Percentiles rank a stretch among this genome's conserved stretches.
These are phyloP conservation scores for Sitobion miscanthi DNA, from an alignment of 1,140 invertebrate species.

Conservation along the genomic window DNA sequence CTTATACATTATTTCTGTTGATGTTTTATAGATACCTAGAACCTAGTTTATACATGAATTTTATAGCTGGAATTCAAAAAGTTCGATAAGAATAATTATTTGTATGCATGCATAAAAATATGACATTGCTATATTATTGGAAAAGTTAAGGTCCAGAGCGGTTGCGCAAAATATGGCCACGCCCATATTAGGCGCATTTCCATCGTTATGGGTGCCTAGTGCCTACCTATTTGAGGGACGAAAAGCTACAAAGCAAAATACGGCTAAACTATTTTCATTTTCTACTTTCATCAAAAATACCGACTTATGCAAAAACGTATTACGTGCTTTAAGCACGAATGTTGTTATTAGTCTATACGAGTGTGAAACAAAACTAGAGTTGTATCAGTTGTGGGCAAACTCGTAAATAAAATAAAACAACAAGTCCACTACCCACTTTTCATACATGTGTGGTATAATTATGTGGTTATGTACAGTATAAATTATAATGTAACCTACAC, in stretches of 20 bases:
- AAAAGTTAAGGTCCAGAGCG: not conserved
- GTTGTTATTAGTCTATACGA: not conserved
- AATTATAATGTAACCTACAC: too few species aligned
- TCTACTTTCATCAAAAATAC: not conserved
- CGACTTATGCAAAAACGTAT: not conserved
- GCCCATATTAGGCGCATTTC: not conserved
- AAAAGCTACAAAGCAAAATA: not conserved
- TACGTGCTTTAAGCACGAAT: not conserved
- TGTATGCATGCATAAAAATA: too few species aligned
- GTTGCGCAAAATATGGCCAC: not conserved
- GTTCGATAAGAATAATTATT: not conserved
- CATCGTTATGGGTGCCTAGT: not conserved
- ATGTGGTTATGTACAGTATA: not conserved
- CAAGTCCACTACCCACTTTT: fast-evolving
- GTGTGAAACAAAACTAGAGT: not conserved
- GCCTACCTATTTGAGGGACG: not conserved
- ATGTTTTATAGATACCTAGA: not conserved
- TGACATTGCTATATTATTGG: not conserved
- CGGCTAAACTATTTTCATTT: not conserved
- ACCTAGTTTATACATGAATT: not conserved
- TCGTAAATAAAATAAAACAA: not conserved
- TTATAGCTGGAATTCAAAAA: not conserved
- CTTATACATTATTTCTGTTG: not conserved
- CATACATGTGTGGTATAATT: not conserved
- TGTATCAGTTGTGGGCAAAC: not conserved